These are phyloP conservation scores for Lycodopsis pacificus DNA, from an alignment of 2,797 vertebrate genomes.

Conservation along the genomic window DNA sequence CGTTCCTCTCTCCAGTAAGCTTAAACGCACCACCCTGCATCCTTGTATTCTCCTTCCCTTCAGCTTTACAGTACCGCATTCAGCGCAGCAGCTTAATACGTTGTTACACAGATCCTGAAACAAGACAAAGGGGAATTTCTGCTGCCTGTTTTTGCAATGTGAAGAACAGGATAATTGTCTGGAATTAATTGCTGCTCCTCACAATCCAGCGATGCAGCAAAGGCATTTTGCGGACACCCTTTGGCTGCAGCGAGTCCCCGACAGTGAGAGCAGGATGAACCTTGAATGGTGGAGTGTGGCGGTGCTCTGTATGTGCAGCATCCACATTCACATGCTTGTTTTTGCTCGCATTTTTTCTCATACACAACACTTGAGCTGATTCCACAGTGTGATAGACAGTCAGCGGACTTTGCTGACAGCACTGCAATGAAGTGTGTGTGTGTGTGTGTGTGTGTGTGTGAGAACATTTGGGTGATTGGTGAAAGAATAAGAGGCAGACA, in stretches of 20 bases:
- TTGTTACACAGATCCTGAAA: conserved; percentile 39
- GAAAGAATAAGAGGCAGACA: conserved; percentile 58
- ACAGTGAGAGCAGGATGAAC: conserved; percentile 50
- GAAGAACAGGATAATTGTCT: conserved; percentile 32
- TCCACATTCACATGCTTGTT: conserved; percentile 70
- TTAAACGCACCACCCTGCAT: conserved; percentile 20
- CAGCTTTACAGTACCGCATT: conserved; percentile 24
- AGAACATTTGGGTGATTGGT: conserved; percentile 65
- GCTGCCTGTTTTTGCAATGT: conserved; percentile 31
- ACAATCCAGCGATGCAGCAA: conserved; percentile 32
- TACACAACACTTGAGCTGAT: conserved; percentile 76
- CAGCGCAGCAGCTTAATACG: conserved; percentile 41
- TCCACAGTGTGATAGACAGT: conserved; percentile 75
- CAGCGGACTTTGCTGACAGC: conserved; percentile 78
- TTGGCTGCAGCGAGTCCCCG: conserved; percentile 23
- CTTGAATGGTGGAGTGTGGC: conserved; percentile 38
- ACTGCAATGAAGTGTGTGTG: conserved; percentile 61
- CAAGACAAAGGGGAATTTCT: conserved; percentile 37
- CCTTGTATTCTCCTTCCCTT: conserved; percentile 23
- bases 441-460: conserved; percentile 41
- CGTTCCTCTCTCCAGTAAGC: conserved; percentile 35
- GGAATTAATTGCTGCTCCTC: conserved; percentile 35
- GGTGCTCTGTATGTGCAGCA: conserved; percentile 41
- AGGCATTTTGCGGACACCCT: conserved; percentile 38
- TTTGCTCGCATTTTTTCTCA: conserved; percentile 69